These are phyloP conservation scores for Lophochroa leadbeateri DNA, from an alignment of 2,113 vertebrate species.

Conservation along the genomic window DNA sequence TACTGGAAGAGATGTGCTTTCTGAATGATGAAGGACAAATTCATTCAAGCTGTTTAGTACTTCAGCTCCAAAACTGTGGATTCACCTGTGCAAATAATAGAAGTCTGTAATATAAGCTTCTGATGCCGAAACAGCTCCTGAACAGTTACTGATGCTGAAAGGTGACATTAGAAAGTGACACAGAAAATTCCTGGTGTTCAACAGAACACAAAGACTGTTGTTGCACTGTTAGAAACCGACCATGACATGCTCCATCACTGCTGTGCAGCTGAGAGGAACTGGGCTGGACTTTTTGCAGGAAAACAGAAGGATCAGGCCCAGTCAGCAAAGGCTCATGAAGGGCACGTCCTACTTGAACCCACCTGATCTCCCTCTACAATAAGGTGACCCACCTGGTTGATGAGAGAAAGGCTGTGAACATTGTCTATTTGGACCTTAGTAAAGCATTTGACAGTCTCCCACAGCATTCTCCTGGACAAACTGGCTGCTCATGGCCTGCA, in stretches of 20 bases:
- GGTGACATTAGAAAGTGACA: neutral
- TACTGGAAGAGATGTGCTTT: neutral
- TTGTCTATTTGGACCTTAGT: neutral
- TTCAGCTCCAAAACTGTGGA: neutral
- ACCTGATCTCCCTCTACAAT: neutral
- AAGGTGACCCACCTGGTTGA: neutral
- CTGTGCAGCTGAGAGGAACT: neutral
- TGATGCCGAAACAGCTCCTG: neutral
- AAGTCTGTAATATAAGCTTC: neutral
- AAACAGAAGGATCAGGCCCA: neutral
- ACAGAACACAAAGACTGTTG: accelerated
- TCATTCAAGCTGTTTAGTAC: neutral
- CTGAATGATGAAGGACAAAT: neutral
- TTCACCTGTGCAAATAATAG: neutral
- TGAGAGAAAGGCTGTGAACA: neutral
- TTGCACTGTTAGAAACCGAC: neutral
- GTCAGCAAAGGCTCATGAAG: neutral
- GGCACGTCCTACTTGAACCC: neutral
- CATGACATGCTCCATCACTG: accelerated
- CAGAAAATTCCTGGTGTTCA: neutral
- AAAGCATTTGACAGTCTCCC: neutral
- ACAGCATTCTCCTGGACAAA: neutral
- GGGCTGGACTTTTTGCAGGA: neutral
- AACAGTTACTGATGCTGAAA: neutral
- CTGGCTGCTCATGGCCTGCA: neutral